A percentile compares a stretch with the other conserved stretches of the same genome.
phyloP scores from a whole-genome alignment of 2,113 vertebrate genomes.

The Aegotheles bennettii region DNA sequence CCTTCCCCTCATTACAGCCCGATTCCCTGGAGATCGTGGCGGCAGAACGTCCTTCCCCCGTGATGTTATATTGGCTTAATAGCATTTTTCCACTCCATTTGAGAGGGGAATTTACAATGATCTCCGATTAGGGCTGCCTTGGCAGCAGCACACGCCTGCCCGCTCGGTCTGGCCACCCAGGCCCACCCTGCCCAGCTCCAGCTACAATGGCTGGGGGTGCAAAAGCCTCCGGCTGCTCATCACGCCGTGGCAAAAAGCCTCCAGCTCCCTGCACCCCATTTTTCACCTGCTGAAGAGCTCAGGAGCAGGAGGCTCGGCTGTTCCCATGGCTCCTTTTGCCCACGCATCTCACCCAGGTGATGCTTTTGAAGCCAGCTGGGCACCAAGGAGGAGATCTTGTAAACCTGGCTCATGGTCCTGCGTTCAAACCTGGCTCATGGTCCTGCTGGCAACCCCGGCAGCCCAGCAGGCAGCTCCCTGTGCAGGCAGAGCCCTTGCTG shows the following conservation, averaged over 20 bases:
- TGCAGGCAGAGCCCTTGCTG: not conserved
- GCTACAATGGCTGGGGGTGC: not conserved
- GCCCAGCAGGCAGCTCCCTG: not conserved
- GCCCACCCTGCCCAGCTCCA: not conserved
- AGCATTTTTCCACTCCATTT: slow-evolving; percentile 64
- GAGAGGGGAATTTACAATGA: slow-evolving; percentile 50
- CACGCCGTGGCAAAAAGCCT: too few species aligned
- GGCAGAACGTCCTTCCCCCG: not conserved
- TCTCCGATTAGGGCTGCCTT: slow-evolving; percentile 31
- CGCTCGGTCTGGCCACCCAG: rapidly evolving
- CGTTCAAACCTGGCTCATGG: not conserved
- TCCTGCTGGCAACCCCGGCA: not conserved
- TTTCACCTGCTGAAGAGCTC: not conserved
- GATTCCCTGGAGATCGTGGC: not conserved
- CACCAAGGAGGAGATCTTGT: not conserved
- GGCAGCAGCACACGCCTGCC: not conserved
- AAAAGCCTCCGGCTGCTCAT: too few species aligned
- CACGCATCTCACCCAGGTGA: not conserved
- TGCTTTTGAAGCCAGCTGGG: not conserved
- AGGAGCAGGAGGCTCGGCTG: not conserved
- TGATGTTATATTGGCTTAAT: slow-evolving; percentile 54
- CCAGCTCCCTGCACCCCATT: not conserved
- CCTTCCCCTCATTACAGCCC: not conserved
- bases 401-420: too few species aligned
- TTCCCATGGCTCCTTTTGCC: not conserved